A percentile compares a stretch with the other conserved stretches of the same genome.
phyloP scores from a whole-genome alignment of 2,797 vertebrate genomes.

The Aphelocoma californica region DNA sequence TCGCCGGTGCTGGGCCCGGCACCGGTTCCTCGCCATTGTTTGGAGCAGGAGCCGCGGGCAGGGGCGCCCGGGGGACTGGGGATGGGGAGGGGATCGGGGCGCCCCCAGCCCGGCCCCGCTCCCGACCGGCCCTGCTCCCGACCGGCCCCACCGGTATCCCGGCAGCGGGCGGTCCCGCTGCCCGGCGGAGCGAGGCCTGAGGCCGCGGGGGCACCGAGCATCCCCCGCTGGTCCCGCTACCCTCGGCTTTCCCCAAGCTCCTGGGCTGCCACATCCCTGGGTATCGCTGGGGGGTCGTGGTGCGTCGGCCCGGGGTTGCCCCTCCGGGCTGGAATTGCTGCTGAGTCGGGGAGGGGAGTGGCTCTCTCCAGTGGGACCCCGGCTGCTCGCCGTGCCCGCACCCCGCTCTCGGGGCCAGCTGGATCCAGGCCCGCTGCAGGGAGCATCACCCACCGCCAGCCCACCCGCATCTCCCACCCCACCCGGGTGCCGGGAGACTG shows the following conservation, averaged over 20 bases:
- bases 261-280: background rate
- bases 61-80: background rate
- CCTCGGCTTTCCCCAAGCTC: background rate
- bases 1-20: background rate
- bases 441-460: background rate
- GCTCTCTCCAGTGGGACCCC: background rate
- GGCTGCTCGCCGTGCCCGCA: background rate
- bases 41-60: background rate
- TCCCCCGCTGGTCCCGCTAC: background rate
- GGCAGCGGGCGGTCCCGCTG: background rate
- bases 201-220: background rate
- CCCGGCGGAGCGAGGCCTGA: background rate
- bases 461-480: background rate
- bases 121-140: background rate
- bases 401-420: background rate
- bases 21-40: slow-evolving; percentile 31
- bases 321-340: background rate
- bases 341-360: background rate
- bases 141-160: background rate
- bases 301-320: background rate
- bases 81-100: background rate
- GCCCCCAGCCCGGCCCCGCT: background rate
- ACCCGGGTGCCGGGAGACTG: background rate
- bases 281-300: background rate
- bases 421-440: background rate